A percentile compares a stretch with the other conserved stretches of the same genome.
phyloP scores from a whole-genome alignment of 2,888 invertebrate species.

The Drosophila melanocephala region DNA sequence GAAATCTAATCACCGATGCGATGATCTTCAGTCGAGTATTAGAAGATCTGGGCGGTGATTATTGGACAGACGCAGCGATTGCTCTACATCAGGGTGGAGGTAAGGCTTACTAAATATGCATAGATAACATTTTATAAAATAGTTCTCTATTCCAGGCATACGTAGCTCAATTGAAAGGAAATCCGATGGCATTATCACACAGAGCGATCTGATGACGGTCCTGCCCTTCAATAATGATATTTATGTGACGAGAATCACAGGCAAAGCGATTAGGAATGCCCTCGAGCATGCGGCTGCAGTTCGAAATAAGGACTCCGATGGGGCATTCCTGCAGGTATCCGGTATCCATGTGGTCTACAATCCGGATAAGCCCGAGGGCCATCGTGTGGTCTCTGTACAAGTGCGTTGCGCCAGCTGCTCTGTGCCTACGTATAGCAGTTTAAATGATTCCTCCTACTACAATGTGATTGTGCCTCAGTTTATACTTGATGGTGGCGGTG shows the following conservation, averaged over 20 bases:
- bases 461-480: slow-evolving; percentile 89
- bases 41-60: slow-evolving; percentile 79
- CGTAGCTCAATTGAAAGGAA: slow-evolving; percentile 88
- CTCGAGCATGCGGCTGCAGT: slow-evolving; percentile 89
- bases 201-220: slow-evolving; percentile 90
- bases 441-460: slow-evolving; percentile 88
- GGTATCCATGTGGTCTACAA: slow-evolving; percentile 91
- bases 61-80: slow-evolving; percentile 93
- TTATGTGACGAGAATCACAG: slow-evolving; percentile 89
- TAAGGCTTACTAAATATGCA: slow-evolving; percentile 2
- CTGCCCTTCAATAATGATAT: slow-evolving; percentile 92
- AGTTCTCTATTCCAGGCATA: slow-evolving; percentile 85
- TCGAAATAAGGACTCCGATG: slow-evolving; percentile 87
- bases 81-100: slow-evolving; percentile 92
- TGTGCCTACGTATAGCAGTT: slow-evolving; percentile 87
- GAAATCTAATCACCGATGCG: slow-evolving; percentile 92
- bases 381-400: slow-evolving; percentile 88
- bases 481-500: slow-evolving; percentile 91
- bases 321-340: slow-evolving; percentile 94
- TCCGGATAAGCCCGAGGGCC: slow-evolving; percentile 87
- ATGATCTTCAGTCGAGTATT: slow-evolving; percentile 88
- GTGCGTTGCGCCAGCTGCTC: slow-evolving; percentile 90
- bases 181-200: slow-evolving; percentile 88
- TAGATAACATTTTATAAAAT: background rate
- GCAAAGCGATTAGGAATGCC: slow-evolving; percentile 88